Percentiles rank a stretch among this genome's conserved stretches.
Conservation (phyloP, 2,797 vertebrate species). For the Limosa lapponica region DNA sequence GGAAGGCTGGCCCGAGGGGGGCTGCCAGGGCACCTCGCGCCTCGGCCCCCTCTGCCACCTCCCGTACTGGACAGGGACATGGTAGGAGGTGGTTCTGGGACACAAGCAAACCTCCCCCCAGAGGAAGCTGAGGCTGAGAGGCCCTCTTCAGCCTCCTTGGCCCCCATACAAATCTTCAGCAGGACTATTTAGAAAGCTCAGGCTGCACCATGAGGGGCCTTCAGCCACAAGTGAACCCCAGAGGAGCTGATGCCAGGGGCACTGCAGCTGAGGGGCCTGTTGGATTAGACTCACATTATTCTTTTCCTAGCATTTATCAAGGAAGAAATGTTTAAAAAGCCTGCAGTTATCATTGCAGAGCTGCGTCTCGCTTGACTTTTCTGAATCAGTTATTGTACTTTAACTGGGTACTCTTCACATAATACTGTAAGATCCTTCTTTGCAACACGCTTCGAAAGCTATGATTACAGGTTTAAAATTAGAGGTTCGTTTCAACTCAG, state of each 20-base stretch:
- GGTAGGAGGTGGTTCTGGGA: background rate
- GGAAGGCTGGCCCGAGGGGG: background rate
- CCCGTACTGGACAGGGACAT: background rate
- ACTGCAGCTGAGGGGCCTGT: background rate
- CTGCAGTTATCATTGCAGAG: background rate
- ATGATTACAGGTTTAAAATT: background rate
- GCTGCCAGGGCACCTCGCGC: background rate
- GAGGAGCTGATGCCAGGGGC: background rate
- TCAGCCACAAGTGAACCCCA: background rate
- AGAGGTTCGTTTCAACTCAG: background rate
- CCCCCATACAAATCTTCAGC: background rate
- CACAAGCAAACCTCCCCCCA: background rate
- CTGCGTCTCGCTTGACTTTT: background rate
- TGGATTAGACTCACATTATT: background rate
- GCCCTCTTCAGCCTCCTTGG: background rate
- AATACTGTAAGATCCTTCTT: background rate
- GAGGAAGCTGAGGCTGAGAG: background rate
- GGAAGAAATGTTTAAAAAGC: background rate
- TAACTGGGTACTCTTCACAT: background rate
- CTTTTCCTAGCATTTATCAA: background rate
- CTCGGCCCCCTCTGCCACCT: background rate
- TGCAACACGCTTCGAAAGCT: background rate
- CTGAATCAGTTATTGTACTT: background rate
- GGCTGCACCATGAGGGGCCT: background rate
- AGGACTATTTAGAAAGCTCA: background rate